Evolutionary conservation across 2,888 invertebrate genomes (phyloP), one percentile per base, ranked within the genome.

Genomic region (Drepana falcataria): DNA sequence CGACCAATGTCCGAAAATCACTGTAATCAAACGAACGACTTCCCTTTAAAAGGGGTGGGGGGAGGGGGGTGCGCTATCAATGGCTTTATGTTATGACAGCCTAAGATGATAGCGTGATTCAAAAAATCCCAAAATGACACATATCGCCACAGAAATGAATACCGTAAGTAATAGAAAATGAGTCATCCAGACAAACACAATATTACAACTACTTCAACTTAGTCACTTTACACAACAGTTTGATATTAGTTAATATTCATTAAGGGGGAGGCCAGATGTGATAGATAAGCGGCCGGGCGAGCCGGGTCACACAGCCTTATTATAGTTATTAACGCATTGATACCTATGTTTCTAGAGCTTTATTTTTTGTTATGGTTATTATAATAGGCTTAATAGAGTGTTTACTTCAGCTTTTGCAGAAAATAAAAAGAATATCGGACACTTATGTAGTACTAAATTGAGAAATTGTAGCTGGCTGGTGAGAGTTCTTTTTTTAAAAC

Each of bases 171-270:
- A 57, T 57, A 48, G 60, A 61, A 69, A 73, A 74, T 87, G 86
- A 88, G 75, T 87, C 86, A 87, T 74, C 75, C 66, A 72, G 66
- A 74, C 67, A 71, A 75, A 71, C 70, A 69, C 73, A 75, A 75
- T 77, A 73, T 77, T 73, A 78, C 73, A 75, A 70, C 73, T 68
- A 64, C 64, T 63, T 55, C 49, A 58, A 53, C 55, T 66, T 67
- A 73, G 73, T 79, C 75, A 77, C 69, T 76, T 78, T 73, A 73
- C 75, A 67, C 66, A 69, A 68, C 69, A 63, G 76, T 81, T 83
- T 77, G 71, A 69, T 82, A 85, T 85, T 86, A 80, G 84, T 90
- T 88, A 90, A 89, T 90, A 90, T 90, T 90, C 88, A 89, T 87
- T 87, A 89, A 64, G 69, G 77, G 77, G 83, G 84, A 77, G 81